Evolutionary conservation across 2,113 vertebrate species (phyloP), one percentile per base, ranked within the genome.

Genomic region (Eonycteris spelaea): DNA sequence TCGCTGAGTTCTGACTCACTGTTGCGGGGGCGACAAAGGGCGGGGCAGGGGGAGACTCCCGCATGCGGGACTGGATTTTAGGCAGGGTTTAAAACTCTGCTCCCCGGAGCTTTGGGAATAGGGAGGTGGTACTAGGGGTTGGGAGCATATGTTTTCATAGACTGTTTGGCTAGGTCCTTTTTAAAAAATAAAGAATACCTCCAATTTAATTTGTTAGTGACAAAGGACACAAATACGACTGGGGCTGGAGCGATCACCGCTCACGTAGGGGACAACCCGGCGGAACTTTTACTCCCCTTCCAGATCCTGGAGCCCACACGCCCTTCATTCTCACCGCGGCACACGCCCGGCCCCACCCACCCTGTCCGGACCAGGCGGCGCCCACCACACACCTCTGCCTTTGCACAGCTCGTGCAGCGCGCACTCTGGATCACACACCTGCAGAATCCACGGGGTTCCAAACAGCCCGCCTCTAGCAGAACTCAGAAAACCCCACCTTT

Each of bases 341-440:
- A 43, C 90, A 73, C 67, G 80, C 92, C 95, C 86, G 26, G 95
- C 91, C 85, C 86, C 96, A 94, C 95, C 96, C 86, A 78, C 86
- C 55, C 86, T 3, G 87, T 59, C 75, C 21, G 2, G 28, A n/a
- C 63, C 24, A 0, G 67, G 83, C 43, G 9, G 74, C 28, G 71
- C 55, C 92, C 86, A 11, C 74, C 68, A 2, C 95, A 40, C 92
- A 67, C 61, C 79, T 70, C 77, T 15, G 59, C 40, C 80, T 38
- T 55, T 0, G 53, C 78, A 0, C 19, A 1, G 2, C 80, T 16
- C 70, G 6, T 6, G 38, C 68, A 2, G 74, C 9, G 35, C 61
- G 30, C 74, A 30, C 65, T 61, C 71, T 7, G 91, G 51, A 24
- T 40, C 9, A 7, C 88, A 79, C 97, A 86, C 78, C 93, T 96